These are phyloP conservation scores for Sebastes nivosus DNA, from an alignment of 2,797 vertebrate genomes.

Conservation along the genomic window DNA sequence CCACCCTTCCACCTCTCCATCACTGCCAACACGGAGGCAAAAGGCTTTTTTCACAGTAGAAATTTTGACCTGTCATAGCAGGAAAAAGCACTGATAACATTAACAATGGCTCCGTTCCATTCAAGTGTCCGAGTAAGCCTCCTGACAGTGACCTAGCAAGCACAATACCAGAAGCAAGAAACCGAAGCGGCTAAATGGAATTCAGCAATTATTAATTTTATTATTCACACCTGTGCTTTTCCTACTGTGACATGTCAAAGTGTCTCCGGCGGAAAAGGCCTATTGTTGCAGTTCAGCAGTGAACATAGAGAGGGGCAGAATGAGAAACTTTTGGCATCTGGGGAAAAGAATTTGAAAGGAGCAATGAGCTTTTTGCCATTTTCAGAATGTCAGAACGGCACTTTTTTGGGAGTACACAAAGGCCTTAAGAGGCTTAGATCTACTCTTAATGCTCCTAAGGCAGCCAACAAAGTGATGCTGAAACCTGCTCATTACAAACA, in stretches of 20 bases:
- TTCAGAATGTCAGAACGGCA: background rate
- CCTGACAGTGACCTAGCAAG: background rate
- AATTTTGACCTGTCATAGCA: background rate
- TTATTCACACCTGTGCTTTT: constrained; percentile 1
- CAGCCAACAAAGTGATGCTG: background rate
- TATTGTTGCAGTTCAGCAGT: background rate
- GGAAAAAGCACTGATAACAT: constrained; percentile 7
- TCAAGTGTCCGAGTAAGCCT: background rate
- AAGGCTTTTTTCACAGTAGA: background rate
- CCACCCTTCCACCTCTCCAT: background rate
- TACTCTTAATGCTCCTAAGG: background rate
- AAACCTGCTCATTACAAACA: background rate
- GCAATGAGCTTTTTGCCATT: background rate
- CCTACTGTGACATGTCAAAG: background rate
- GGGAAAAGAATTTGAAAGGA: background rate
- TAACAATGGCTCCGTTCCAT: background rate
- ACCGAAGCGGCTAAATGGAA: background rate
- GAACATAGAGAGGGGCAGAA: background rate
- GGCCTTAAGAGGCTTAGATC: background rate
- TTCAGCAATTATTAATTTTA: background rate
- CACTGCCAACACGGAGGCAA: background rate
- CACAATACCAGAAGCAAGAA: background rate
- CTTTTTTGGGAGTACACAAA: background rate
- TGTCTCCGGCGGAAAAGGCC: background rate
- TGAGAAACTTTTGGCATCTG: background rate